phyloP scores from a whole-genome alignment of 2,113 vertebrate species.

The Solenodon paradoxus region DNA sequence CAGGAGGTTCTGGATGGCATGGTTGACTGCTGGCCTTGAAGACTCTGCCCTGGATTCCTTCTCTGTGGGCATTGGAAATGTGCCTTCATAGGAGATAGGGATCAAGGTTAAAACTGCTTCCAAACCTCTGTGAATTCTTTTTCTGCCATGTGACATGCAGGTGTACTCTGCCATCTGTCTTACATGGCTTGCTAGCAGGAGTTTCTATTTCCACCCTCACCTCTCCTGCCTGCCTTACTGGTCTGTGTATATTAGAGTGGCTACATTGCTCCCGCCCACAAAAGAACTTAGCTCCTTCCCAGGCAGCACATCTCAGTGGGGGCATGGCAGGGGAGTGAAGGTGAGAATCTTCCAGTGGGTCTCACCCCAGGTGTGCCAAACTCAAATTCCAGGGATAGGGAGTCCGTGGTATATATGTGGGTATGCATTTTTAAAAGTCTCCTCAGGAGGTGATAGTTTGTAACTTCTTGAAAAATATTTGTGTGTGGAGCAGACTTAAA shows the following conservation, averaged over 20 bases:
- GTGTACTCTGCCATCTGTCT: neutral
- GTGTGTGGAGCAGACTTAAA: constrained; percentile 16
- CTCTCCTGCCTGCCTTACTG: neutral
- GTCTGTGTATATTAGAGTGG: neutral
- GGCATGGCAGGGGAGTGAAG: neutral
- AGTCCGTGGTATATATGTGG: neutral
- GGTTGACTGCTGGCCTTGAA: neutral
- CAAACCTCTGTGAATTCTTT: neutral
- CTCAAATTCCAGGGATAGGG: neutral
- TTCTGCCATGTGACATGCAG: neutral
- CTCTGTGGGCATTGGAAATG: neutral
- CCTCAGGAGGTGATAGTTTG: neutral
- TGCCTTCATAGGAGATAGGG: neutral
- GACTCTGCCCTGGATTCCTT: neutral
- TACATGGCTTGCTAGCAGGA: neutral
- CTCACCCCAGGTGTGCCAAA: neutral
- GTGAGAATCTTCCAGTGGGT: neutral
- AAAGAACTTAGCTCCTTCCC: neutral
- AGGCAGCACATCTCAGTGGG: neutral
- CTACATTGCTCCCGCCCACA: neutral
- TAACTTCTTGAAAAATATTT: constrained; percentile 44
- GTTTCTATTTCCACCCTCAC: neutral
- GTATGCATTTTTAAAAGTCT: neutral
- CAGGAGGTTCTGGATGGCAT: neutral
- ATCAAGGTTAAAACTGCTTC: neutral